Conservation (phyloP, 2,888 invertebrate genomes). For the Tiphia femorata region DNA sequence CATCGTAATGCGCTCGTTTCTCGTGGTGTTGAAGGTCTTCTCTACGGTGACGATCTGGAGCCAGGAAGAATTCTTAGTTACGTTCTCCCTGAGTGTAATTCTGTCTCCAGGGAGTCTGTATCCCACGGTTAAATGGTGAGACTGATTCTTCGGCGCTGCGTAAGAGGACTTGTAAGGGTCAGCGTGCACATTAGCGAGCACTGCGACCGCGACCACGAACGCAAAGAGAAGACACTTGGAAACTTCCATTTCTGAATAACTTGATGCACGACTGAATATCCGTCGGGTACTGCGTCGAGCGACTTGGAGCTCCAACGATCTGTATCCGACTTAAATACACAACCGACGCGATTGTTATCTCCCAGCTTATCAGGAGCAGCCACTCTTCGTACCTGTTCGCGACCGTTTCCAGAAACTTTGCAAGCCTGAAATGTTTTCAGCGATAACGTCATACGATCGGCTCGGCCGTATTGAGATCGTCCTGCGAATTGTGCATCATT, state of each 20-base stretch:
- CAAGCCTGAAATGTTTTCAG: too few species aligned
- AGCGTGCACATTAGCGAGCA: constrained; percentile 19
- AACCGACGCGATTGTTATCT: too few species aligned
- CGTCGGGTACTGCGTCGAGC: too few species aligned
- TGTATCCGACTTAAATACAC: constrained; percentile 42
- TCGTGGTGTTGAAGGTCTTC: constrained; percentile 40
- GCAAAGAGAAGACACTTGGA: constrained; percentile 5
- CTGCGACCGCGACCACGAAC: constrained; percentile 12
- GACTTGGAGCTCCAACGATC: too few species aligned
- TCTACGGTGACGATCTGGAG: constrained; percentile 49
- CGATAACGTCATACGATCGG: too few species aligned
- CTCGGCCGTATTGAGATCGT: too few species aligned
- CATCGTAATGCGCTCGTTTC: constrained; percentile 58
- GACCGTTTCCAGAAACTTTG: too few species aligned
- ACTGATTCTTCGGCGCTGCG: constrained; percentile 23
- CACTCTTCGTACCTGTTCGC: too few species aligned
- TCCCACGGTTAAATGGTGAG: constrained; percentile 52
- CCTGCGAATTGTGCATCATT: too few species aligned
- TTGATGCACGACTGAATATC: constrained; percentile 12
- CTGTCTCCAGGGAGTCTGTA: constrained; percentile 44
- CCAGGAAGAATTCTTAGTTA: constrained; percentile 51
- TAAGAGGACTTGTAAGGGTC: background rate
- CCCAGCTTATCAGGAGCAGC: too few species aligned
- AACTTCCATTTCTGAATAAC: constrained; percentile 19
- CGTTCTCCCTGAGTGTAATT: constrained; percentile 30